Percentiles rank a stretch among this genome's conserved stretches.
Evolutionary conservation across 2,888 invertebrate genomes (phyloP).

Genomic region (Campoletis raptor): DNA sequence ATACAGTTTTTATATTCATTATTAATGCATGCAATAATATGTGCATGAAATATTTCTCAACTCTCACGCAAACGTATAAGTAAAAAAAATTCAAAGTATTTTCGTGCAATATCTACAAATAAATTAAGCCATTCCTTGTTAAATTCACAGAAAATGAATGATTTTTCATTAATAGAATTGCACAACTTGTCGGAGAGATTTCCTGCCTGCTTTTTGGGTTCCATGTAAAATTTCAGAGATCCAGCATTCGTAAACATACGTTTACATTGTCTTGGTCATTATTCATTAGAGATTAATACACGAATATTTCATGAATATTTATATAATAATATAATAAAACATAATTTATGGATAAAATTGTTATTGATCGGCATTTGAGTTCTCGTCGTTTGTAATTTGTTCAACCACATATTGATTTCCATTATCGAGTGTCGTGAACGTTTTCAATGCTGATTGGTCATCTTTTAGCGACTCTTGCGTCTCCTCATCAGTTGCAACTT

Average conservation of each 20-base stretch:
- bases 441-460: conserved; percentile 23
- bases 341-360: not conserved
- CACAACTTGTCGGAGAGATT: not conserved
- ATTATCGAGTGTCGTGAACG: not conserved
- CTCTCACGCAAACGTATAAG: not conserved
- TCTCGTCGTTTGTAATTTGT: not conserved
- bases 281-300: not conserved
- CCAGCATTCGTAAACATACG: not conserved
- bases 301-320: not conserved
- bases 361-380: conserved; percentile 30
- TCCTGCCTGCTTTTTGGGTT: not conserved
- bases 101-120: not conserved
- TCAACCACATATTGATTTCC: conserved; percentile 5
- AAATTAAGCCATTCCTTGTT: not conserved
- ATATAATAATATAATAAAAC: not conserved
- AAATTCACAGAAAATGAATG: not conserved
- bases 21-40: not conserved
- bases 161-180: not conserved
- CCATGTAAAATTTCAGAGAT: not conserved
- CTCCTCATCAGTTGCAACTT: conserved; percentile 4
- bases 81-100: not conserved
- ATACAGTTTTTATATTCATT: not conserved
- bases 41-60: not conserved
- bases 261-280: not conserved
- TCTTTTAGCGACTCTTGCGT: conserved; percentile 19